Evolutionary conservation across 2,888 invertebrate species (phyloP).

Genomic region (Cancer borealis): DNA sequence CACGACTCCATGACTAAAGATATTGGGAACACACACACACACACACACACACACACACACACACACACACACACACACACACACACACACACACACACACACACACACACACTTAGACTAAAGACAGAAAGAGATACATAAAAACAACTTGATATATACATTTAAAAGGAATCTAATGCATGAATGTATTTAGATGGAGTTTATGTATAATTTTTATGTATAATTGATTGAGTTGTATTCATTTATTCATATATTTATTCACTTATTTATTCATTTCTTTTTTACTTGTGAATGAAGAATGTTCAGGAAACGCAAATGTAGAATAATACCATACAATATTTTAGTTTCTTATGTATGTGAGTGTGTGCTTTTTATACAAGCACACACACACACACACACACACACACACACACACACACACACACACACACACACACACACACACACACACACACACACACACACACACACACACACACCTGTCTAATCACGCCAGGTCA

Average conservation of each 20-base stretch:
- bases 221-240: too few relatives aligned
- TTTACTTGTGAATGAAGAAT: too few relatives aligned
- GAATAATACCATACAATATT: too few relatives aligned
- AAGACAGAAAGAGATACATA: background rate
- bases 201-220: too few relatives aligned
- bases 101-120: background rate
- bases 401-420: conserved; percentile 36
- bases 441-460: conserved; percentile 46
- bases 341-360: too few relatives aligned
- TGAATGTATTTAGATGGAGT: too few relatives aligned
- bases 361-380: background rate
- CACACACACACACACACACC: conserved; percentile 33
- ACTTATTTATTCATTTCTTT: background rate
- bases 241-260: background rate
- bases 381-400: background rate
- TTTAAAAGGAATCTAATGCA: too few relatives aligned
- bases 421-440: conserved; percentile 54
- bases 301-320: too few relatives aligned
- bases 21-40: conserved; percentile 7
- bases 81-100: background rate
- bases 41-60: conserved; percentile 34
- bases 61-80: conserved; percentile 16
- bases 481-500: background rate
- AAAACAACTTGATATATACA: background rate
- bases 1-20: background rate